These are phyloP conservation scores for Eriocheir sinensis DNA, from an alignment of 1,140 invertebrate species.

Conservation along the genomic window DNA sequence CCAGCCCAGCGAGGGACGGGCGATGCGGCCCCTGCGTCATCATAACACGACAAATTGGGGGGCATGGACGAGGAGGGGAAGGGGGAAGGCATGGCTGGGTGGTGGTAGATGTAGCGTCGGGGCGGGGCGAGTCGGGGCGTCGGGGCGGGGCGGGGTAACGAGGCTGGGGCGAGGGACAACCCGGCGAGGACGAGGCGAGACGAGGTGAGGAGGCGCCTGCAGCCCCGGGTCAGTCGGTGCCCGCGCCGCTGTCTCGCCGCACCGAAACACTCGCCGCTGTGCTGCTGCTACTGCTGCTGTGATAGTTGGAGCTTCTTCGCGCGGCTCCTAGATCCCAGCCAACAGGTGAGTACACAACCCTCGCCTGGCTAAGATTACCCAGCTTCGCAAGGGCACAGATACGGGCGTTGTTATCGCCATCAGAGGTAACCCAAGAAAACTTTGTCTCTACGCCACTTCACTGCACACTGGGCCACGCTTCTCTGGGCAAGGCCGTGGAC, in stretches of 20 bases:
- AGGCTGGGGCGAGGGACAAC: slow-evolving; percentile 15
- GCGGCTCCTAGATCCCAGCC: slow-evolving; percentile 44
- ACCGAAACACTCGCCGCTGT: neutral
- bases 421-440: too few species aligned
- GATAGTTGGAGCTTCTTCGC: slow-evolving; percentile 41
- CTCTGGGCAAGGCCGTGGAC: too few species aligned
- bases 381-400: too few species aligned
- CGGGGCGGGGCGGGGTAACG: neutral
- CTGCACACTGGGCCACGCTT: neutral
- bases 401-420: too few species aligned
- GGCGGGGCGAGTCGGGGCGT: neutral
- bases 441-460: neutral
- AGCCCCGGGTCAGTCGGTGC: slow-evolving; percentile 50
- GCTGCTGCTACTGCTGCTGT: slow-evolving; percentile 34
- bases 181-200: slow-evolving; percentile 8
- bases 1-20: neutral
- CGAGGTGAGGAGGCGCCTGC: neutral
- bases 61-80: neutral
- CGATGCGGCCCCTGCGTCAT: neutral
- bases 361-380: too few species aligned
- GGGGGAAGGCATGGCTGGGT: neutral
- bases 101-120: neutral
- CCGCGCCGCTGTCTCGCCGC: slow-evolving; percentile 34
- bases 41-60: neutral
- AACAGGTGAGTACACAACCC: slow-evolving; percentile 36